Evolutionary conservation across 2,888 invertebrate species (phyloP).

Genomic region (Eumacrocentrus americanus): DNA sequence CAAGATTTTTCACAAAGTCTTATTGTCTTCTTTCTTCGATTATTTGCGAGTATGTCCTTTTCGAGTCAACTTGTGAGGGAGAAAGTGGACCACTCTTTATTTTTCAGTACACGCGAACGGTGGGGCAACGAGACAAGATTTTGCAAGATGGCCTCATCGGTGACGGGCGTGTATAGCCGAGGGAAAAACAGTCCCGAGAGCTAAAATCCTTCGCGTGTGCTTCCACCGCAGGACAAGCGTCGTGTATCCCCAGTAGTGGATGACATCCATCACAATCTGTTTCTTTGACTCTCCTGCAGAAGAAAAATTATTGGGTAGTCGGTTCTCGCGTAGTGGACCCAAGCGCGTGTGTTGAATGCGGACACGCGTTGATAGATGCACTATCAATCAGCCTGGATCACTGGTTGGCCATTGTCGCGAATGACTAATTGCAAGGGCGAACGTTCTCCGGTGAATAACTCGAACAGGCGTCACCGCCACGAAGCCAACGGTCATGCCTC

Average conservation of each 20-base stretch:
- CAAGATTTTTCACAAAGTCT: conserved; percentile 23
- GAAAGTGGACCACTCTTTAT: conserved; percentile 28
- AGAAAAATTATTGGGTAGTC: conserved; percentile 16
- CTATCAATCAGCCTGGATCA: conserved; percentile 48
- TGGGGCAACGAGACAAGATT: conserved; percentile 16
- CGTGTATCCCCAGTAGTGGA: conserved; percentile 6
- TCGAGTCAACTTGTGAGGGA: conserved; percentile 12
- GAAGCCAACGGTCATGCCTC: conserved; percentile 9
- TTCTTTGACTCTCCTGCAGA: conserved; percentile 14
- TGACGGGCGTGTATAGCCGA: conserved; percentile 8
- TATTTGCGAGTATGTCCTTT: not conserved
- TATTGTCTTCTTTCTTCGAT: too few relatives aligned
- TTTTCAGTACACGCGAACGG: conserved; percentile 3
- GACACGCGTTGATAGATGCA: conserved; percentile 40
- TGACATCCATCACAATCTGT: conserved; percentile 14
- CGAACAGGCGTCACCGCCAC: conserved; percentile 16
- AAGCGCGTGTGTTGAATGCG: conserved; percentile 19
- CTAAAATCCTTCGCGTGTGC: not conserved
- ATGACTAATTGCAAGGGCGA: conserved; percentile 47
- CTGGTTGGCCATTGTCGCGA: conserved; percentile 44
- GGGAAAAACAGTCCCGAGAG: not conserved
- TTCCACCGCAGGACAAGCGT: not conserved
- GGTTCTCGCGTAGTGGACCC: conserved; percentile 22
- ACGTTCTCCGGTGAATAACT: conserved; percentile 26
- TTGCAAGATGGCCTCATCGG: conserved; percentile 20